Conservation (phyloP, 2,113 vertebrate species). For the Engraulis encrasicolus region DNA sequence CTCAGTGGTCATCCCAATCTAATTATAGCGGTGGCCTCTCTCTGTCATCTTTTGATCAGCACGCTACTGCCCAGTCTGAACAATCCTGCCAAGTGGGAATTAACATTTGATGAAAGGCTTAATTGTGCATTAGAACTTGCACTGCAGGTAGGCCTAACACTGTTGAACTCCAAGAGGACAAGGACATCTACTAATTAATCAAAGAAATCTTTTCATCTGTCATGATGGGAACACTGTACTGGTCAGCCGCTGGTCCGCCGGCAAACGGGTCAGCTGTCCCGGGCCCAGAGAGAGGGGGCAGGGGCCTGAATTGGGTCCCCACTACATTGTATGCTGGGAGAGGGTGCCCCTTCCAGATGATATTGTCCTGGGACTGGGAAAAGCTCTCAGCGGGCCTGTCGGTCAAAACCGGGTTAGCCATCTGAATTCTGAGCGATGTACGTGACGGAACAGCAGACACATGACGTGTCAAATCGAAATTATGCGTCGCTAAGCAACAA, state of each 20-base stretch:
- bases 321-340: no score
- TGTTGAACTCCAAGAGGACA: conserved; percentile 15
- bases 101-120: neutral
- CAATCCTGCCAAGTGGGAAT: neutral
- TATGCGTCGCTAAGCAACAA: conserved; percentile 31
- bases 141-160: neutral
- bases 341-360: no score
- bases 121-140: neutral
- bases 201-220: conserved; percentile 1
- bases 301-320: no score
- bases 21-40: neutral
- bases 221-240: neutral
- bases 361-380: no score
- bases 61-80: neutral
- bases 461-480: conserved; percentile 39
- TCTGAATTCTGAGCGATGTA: conserved; percentile 54
- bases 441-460: conserved; percentile 51
- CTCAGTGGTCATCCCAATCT: neutral
- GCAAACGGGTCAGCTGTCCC: neutral
- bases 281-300: no score
- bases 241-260: no score
- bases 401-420: conserved; percentile 19
- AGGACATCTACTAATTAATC: neutral
- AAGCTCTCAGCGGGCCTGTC: no score
- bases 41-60: neutral